Evolutionary conservation across 2,113 vertebrate species (phyloP), one percentile per base, ranked within the genome.

Genomic region (Ptilorrhoa leucosticta): DNA sequence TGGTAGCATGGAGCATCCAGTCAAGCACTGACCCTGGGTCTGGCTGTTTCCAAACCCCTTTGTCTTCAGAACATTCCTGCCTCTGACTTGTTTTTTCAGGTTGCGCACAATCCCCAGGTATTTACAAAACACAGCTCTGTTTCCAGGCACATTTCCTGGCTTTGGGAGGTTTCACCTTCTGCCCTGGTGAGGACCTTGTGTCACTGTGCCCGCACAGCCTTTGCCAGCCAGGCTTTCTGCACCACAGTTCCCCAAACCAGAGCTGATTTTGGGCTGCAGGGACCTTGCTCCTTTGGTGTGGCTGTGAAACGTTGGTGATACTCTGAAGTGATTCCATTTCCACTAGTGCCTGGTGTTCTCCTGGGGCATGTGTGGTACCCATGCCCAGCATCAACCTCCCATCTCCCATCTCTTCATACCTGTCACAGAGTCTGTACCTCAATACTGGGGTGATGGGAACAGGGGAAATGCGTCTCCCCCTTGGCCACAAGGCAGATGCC

Each of bases 331-430:
- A 71, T 80, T 71, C 48, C 11, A 45, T 47, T 9, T 50, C 70
- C 4, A 1, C 44, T 63, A 28, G 33, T 13, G 35, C 30, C 28
- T 11, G 5, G 12, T n/a, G 15, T 23, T 33, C 63, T 72, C 48
- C 50, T 37, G 0, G 15, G 51, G 23, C 47, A 23, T 0, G 6
- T 0, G 2, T 27, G 71, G 45, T 57, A 16, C 12, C 13, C 7
- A 1, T 35, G 45, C 45, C 28, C 45, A 19, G 1, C 42, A 7
- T 45, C 61, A 44, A 22, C 33, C 8, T 76, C 22, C 20, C 75
- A 16, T 27, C 35, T 73, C 58, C 22, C 4, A 3, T n/a, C 30
- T 54, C 56, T 77, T 54, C 3, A 3, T 1, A 18, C 47, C 30
- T 12, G 7, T 31, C 35, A 14, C 28, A 48, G 27, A 42, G 37